A percentile compares a stretch with the other conserved stretches of the same genome.
phyloP scores from a whole-genome alignment of 2,113 vertebrate species.

The Oreochromis aureus region DNA sequence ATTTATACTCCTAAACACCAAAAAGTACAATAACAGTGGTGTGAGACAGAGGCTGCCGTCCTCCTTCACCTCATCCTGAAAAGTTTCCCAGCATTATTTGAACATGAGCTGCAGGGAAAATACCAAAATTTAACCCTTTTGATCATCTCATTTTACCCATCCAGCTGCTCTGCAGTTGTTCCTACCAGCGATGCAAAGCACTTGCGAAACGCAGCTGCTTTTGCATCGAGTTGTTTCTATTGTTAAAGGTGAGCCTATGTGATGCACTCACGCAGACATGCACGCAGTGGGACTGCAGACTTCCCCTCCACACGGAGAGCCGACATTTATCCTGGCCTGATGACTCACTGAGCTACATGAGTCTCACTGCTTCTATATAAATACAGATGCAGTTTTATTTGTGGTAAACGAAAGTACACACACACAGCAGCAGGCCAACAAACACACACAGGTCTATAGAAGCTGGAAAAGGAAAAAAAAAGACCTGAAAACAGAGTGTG shows the following conservation, averaged over 20 bases:
- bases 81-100: neutral
- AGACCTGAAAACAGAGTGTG: neutral
- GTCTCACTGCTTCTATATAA: neutral
- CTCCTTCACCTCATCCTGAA: neutral
- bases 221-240: neutral
- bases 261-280: neutral
- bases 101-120: neutral
- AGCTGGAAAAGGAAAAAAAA: neutral
- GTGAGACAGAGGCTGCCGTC: neutral
- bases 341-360: neutral
- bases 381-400: neutral
- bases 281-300: neutral
- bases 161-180: neutral
- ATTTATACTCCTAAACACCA: neutral
- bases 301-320: neutral
- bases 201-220: neutral
- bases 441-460: neutral
- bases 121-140: rapidly evolving
- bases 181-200: neutral
- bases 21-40: neutral
- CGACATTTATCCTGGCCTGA: neutral
- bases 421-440: neutral
- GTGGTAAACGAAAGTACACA: neutral
- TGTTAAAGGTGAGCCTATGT: neutral
- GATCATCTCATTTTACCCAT: neutral